These are phyloP conservation scores for Cheilosia vulpina DNA, from an alignment of 2,888 invertebrate species.

Conservation along the genomic window DNA sequence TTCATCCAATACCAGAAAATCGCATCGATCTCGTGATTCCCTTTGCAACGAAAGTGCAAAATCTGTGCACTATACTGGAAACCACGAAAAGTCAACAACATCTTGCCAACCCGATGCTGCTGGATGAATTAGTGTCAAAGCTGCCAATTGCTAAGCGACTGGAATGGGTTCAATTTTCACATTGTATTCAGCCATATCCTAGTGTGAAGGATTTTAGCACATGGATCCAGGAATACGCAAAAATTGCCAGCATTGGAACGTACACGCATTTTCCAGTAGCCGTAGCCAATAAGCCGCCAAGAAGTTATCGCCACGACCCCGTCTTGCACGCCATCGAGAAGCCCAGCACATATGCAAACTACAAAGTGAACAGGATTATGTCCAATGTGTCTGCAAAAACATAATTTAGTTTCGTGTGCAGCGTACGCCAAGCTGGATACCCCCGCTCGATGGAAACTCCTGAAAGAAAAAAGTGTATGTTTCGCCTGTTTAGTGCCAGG, in stretches of 20 bases:
- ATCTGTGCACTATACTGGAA: constrained; percentile 15
- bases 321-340: not conserved
- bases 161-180: constrained; percentile 35
- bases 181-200: constrained; percentile 16
- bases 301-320: not conserved
- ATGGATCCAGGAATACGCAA: not conserved
- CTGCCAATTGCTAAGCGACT: constrained; percentile 62
- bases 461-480: not conserved
- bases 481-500: not conserved
- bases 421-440: not conserved
- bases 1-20: no score
- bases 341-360: not conserved
- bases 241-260: not conserved
- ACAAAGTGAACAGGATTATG: not conserved
- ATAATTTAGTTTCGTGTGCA: not conserved
- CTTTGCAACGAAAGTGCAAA: no score
- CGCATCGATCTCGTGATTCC: no score
- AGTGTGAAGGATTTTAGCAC: constrained; percentile 2
- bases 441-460: not conserved
- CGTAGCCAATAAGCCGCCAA: not conserved
- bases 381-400: not conserved
- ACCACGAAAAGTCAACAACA: constrained; percentile 17
- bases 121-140: constrained; percentile 49
- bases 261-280: not conserved
- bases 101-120: constrained; percentile 39